Conservation (phyloP, 1,140 invertebrate genomes). For the Rhopalosiphum padi region DNA sequence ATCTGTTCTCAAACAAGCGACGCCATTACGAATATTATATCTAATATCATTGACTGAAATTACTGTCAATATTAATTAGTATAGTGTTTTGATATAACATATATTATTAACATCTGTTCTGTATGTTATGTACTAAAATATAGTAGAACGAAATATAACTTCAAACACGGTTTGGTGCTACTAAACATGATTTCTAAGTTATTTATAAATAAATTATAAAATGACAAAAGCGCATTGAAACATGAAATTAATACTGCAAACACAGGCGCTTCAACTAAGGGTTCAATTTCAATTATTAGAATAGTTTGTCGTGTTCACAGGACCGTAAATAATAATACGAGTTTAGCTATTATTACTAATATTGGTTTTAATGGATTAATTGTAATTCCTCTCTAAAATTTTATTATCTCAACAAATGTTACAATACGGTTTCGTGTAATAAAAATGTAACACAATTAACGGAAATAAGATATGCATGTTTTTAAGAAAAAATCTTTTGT, state of each 20-base stretch:
- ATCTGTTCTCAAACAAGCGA: background rate
- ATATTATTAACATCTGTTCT: background rate
- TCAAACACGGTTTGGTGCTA: background rate
- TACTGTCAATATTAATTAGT: background rate
- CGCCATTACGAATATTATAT: background rate
- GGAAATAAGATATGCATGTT: background rate
- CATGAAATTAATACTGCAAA: background rate
- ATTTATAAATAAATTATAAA: constrained; percentile 20
- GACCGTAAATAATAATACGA: constrained; percentile 23
- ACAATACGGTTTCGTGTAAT: background rate
- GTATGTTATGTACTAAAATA: background rate
- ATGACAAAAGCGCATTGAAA: constrained; percentile 1
- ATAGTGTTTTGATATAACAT: background rate
- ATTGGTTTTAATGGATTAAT: constrained; percentile 21
- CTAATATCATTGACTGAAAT: background rate
- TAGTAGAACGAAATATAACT: background rate
- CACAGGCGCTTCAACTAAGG: background rate
- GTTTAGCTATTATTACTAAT: constrained; percentile 30
- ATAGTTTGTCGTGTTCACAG: constrained; percentile 17
- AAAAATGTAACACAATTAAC: background rate
- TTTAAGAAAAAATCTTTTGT: background rate
- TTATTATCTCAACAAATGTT: background rate
- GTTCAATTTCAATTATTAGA: constrained; percentile 41
- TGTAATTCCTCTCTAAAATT: background rate
- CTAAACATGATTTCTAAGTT: constrained; percentile 2